Base-by-base conservation (phyloP, 2,113 vertebrate genomes). In the Scartelaos histophorus region DNA sequence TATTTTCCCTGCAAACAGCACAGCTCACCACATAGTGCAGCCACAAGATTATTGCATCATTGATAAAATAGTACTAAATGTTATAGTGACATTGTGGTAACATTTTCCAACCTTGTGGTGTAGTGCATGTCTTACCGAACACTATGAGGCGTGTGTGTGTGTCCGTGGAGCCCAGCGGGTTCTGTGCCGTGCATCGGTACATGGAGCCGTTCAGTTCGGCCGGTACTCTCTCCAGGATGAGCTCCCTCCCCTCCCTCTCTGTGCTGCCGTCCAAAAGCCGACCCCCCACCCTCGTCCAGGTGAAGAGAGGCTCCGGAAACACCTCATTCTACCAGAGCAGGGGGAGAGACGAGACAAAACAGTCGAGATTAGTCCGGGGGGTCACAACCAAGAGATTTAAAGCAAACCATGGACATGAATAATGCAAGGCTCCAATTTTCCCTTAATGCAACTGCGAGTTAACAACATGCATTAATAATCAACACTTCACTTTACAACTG, bases 121-220 rank as follows among this genome's bases (percentile, higher is more conserved):
- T 7, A 61, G 58, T 34, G 58, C 34, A 25, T 2, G 86, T 88
- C 0, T 64, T 93, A 98, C 98, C 98, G 0, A 99, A 99, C 69
- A 99, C 96, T 11, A 99, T 99, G 93, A 99, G 97, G 80, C 98
- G 94, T 5, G 95, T 98, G 93, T 99, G 98, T 0, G 97, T 99
- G 90, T 99, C 97, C 0, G 97, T 98, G 87, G 97, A 96, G 67
- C 97, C 98, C 90, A 99, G 88, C 0, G 97, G 96, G 88, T 99
- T 99, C 94, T 99, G 96, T 29, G 97, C 97, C 0, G 96, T 98
- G 93, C 97, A 99, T 87, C 96, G 96, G 80, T 97, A 99, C 98
- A 99, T 97, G 90, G 97, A 97, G 70, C 98, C 98, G 0, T 99
- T 99, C 61, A 99, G 95, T 80, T 98, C 97, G 0, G 97, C 96